phyloP scores from a whole-genome alignment of 37 sponge, comb jelly and placozoan species.

The Beroe forskalii region DNA sequence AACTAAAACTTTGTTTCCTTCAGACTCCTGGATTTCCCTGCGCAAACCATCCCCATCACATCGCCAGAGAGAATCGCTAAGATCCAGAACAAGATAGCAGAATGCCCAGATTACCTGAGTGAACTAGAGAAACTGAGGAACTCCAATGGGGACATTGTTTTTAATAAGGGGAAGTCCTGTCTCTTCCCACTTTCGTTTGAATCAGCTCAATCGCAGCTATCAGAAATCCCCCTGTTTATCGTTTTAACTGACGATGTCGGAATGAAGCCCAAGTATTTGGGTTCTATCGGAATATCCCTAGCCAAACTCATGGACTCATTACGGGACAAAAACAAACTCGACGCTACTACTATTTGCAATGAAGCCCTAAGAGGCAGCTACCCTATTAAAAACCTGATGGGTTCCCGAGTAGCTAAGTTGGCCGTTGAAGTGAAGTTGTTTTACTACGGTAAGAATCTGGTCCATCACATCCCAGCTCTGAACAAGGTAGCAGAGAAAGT shows the following conservation, averaged over 20 bases:
- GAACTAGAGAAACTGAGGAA: conserved; percentile 23
- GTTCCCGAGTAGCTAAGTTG: conserved; percentile 9
- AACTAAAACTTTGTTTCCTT: too few relatives aligned
- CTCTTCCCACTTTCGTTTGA: conserved; percentile 48
- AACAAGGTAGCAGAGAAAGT: not conserved
- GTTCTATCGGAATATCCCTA: conserved; percentile 33
- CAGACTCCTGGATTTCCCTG: conserved; percentile 28
- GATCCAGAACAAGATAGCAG: conserved; percentile 17
- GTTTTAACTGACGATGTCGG: not conserved
- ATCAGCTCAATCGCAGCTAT: conserved; percentile 20
- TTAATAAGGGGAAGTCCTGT: conserved; percentile 56
- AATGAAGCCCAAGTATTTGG: not conserved
- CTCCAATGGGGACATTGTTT: conserved; percentile 49
- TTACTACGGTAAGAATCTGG: conserved; percentile 44
- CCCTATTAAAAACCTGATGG: conserved; percentile 50
- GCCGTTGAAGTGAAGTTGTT: conserved; percentile 38
- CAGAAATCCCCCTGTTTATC: conserved; percentile 7
- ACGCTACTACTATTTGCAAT: conserved; percentile 20
- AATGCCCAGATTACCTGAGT: not conserved
- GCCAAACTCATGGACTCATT: conserved; percentile 23
- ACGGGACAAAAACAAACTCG: not conserved
- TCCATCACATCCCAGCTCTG: conserved; percentile 15
- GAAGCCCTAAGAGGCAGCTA: conserved; percentile 12
- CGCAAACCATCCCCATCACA: conserved; percentile 46
- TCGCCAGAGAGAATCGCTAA: conserved; percentile 25